Percentiles rank a stretch among this genome's conserved stretches.
These are phyloP conservation scores for Arnoldichthys spilopterus DNA, from an alignment of 2,797 vertebrate genomes.

Conservation along the genomic window DNA sequence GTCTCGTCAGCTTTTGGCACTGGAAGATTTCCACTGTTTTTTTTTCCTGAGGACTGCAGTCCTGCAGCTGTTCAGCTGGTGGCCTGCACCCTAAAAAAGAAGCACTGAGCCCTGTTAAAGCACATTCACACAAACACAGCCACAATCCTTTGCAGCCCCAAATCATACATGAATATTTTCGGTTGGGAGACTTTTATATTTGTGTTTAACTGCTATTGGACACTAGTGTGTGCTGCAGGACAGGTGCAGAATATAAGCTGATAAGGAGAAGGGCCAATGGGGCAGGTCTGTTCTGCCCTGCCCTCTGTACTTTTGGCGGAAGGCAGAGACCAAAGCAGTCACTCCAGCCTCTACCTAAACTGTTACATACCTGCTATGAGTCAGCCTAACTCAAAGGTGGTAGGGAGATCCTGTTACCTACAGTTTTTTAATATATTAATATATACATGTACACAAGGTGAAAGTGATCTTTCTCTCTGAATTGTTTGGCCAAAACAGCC, in stretches of 20 bases:
- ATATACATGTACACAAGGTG: slow-evolving; percentile 4
- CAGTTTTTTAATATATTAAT: background rate
- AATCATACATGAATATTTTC: background rate
- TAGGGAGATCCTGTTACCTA: background rate
- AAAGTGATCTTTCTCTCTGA: background rate
- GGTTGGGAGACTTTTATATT: background rate
- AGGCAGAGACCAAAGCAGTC: background rate
- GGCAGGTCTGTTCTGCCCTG: background rate
- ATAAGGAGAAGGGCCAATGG: background rate
- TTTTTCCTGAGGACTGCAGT: slow-evolving; percentile 26
- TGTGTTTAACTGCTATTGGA: no score
- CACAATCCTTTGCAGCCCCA: background rate
- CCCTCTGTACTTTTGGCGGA: no score
- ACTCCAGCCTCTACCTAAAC: background rate
- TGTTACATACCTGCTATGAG: slow-evolving; percentile 8
- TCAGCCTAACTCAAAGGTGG: background rate
- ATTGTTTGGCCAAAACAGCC: background rate
- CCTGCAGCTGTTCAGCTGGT: slow-evolving; percentile 47
- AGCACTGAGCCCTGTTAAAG: slow-evolving; percentile 12
- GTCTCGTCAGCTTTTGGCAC: slow-evolving; percentile 43
- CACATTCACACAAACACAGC: background rate
- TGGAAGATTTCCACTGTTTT: slow-evolving; percentile 44
- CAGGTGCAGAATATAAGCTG: background rate
- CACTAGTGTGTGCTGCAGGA: background rate
- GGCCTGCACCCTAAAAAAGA: slow-evolving; percentile 41